phyloP scores from a whole-genome alignment of 1,140 invertebrate genomes.

The Sitodiplosis mosellana region DNA sequence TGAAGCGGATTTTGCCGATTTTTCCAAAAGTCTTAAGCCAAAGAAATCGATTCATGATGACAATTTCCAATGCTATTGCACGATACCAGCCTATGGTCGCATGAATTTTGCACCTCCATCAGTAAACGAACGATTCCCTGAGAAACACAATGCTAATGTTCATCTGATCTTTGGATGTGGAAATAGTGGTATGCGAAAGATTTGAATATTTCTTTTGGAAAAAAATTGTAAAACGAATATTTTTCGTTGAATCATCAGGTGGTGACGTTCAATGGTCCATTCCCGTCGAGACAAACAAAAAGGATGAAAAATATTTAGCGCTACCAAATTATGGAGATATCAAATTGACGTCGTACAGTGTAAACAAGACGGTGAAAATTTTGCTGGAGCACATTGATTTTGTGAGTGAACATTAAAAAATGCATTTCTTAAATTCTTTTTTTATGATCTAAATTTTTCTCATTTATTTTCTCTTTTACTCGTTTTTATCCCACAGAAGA shows the following conservation, averaged over 20 bases:
- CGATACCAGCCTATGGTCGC: constrained; percentile 11
- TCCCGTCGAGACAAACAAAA: constrained; percentile 25
- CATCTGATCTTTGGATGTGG: constrained; percentile 15
- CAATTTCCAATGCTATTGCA: constrained; percentile 20
- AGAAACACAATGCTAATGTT: background rate
- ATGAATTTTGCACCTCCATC: constrained; percentile 22
- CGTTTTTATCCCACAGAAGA: background rate
- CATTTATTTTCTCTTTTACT: background rate
- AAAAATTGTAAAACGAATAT: background rate
- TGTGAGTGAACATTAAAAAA: background rate
- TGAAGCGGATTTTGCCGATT: constrained; percentile 17
- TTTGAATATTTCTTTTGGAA: background rate
- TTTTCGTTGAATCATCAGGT: background rate
- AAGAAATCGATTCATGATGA: constrained; percentile 10
- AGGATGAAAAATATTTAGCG: constrained; percentile 43
- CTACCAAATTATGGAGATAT: constrained; percentile 47
- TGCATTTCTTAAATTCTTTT: background rate
- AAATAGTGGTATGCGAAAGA: background rate
- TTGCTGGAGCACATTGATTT: constrained; percentile 4
- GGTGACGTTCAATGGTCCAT: constrained; percentile 26
- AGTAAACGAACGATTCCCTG: constrained; percentile 20
- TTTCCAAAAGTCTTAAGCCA: constrained; percentile 13
- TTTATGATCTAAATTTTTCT: background rate
- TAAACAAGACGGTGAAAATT: constrained; percentile 17
- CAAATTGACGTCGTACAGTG: constrained; percentile 39